These are phyloP conservation scores for Erebia ligea DNA, from an alignment of 2,888 invertebrate species.

Conservation along the genomic window DNA sequence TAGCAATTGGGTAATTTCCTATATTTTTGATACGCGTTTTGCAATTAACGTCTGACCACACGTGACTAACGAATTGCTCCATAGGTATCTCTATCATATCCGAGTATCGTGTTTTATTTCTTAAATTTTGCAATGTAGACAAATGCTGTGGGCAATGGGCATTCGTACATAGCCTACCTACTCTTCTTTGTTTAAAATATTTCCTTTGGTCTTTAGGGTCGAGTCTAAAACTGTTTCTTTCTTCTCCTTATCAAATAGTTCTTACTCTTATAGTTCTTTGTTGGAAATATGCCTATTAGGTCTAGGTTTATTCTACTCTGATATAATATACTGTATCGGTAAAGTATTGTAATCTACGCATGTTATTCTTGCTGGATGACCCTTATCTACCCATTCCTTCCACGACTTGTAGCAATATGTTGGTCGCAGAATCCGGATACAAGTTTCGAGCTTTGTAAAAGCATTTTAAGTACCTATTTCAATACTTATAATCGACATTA, in stretches of 20 bases:
- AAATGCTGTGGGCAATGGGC: too few species aligned
- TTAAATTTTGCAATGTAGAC: too few species aligned
- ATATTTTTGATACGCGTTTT: conserved; percentile 14
- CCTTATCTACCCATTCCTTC: not conserved
- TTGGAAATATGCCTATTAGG: not conserved
- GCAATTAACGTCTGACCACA: conserved; percentile 12
- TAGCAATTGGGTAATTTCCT: conserved; percentile 25
- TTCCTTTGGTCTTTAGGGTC: too few species aligned
- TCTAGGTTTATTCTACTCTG: not conserved
- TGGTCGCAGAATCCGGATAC: not conserved
- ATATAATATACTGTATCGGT: too few species aligned
- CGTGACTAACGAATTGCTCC: conserved; percentile 2
- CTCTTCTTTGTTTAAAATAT: too few species aligned
- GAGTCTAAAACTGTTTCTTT: too few species aligned
- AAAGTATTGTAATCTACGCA: too few species aligned
- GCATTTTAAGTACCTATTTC: not conserved
- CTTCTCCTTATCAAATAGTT: too few species aligned
- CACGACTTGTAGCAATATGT: not conserved
- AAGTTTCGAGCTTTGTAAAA: not conserved
- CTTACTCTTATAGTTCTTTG: not conserved
- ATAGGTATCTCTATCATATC: not conserved
- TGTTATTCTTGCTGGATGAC: not conserved
- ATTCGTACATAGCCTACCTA: too few species aligned
- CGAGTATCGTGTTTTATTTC: not conserved
- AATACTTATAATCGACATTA: not conserved